Evolutionary conservation across 2,888 invertebrate species (phyloP), one percentile per base, ranked within the genome.

Genomic region (Neoaliturus tenellus): DNA sequence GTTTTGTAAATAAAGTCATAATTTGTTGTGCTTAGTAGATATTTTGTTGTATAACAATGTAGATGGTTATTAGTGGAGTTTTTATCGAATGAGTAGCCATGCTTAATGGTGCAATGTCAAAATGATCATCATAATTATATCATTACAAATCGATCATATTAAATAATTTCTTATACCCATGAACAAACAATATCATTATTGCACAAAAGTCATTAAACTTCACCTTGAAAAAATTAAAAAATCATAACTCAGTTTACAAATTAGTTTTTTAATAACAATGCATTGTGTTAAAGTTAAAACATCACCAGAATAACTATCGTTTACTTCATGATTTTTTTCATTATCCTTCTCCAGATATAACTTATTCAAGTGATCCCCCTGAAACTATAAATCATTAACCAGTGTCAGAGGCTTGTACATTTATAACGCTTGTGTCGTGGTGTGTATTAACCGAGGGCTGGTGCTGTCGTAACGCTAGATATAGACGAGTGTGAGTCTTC

Each of bases 401-500:
- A 17, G 51, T 20, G 20, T 51, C 10, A 14, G 51, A 51, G 51
- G 5, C 28, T 14, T 62, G 62, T 62, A 62, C 62, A 62, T n/a
- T n/a, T n/a, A n/a, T 62, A 51, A 23, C 20, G 51, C 51, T 51
- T 51, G 51, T 51, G 51, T 51, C 5, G 5, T 51, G 51, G 51
- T 44, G 44, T 44, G 20, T 44, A 80, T 48, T 81, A 75, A 73
- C 71, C 25, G 48, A 71, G 83, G 78, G 62, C 82, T 83, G 84
- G 85, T 58, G 39, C 33, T 83, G 73, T 84, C 81, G 81, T 81
- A 51, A 73, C n/a, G 81, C 73, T 90, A 95, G 95, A 96, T 92
- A 92, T 95, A 92, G 94, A 96, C 92, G 95, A 95, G 91, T 95
- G 95, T 91, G 92, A 92, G 86, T 90, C 91, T 86, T 90, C 88